phyloP scores from a whole-genome alignment of 2,888 invertebrate genomes.

The Cephalotes varians region DNA sequence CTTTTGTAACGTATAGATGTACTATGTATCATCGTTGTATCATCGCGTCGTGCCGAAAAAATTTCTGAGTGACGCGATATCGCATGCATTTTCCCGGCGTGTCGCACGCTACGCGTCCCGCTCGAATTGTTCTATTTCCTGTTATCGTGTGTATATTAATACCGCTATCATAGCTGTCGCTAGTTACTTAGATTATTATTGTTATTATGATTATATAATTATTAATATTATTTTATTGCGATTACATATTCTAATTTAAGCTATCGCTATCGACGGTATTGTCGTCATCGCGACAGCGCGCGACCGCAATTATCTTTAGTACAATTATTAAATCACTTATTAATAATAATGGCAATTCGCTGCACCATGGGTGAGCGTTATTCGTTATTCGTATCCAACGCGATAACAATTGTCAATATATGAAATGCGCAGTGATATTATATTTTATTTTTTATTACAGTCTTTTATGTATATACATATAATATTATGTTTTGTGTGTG shows the following conservation, averaged over 20 bases:
- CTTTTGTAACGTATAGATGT: background rate
- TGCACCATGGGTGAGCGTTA: constrained; percentile 23
- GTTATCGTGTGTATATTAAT: constrained; percentile 49
- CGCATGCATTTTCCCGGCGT: constrained; percentile 36
- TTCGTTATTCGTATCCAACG: constrained; percentile 17
- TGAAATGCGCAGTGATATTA: constrained; percentile 51
- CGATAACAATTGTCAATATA: constrained; percentile 17
- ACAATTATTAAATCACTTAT: constrained; percentile 40
- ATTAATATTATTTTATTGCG: constrained; percentile 37
- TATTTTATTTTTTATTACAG: constrained; percentile 61
- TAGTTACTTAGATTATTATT: constrained; percentile 39
- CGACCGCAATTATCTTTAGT: constrained; percentile 55
- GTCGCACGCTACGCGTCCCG: constrained; percentile 9
- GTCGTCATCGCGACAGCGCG: constrained; percentile 6
- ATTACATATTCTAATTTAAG: constrained; percentile 10
- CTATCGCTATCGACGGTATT: constrained; percentile 19
- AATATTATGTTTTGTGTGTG: background rate
- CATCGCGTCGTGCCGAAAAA: background rate
- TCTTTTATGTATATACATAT: constrained; percentile 11
- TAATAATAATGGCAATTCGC: constrained; percentile 39
- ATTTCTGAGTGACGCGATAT: constrained; percentile 16
- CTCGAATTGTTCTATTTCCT: constrained; percentile 36
- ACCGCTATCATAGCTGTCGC: constrained; percentile 18
- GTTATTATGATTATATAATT: constrained; percentile 23
- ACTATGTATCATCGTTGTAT: background rate